phyloP scores from a whole-genome alignment of 1,140 invertebrate species.

The Aphis gossypii region DNA sequence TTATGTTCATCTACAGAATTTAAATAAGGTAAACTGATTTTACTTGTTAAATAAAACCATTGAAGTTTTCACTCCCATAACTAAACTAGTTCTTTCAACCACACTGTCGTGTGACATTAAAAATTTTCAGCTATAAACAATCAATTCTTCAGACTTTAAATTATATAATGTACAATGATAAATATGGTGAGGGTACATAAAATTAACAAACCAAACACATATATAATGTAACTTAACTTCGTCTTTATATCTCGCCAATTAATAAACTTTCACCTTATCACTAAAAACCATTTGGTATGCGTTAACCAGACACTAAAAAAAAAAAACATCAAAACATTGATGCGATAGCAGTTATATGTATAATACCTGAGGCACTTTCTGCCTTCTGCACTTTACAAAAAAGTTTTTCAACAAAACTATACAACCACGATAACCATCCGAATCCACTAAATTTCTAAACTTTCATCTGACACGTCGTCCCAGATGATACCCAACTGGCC shows the following conservation, averaged over 20 bases:
- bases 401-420: slow-evolving; percentile 17
- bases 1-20: background rate
- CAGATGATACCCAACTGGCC: background rate
- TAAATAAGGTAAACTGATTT: background rate
- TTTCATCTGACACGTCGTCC: background rate
- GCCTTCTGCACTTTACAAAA: slow-evolving; percentile 13
- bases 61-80: background rate
- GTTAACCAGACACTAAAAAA: background rate
- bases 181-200: background rate
- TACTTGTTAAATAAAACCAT: background rate
- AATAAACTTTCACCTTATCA: background rate
- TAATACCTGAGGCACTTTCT: background rate
- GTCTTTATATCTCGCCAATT: background rate
- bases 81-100: background rate
- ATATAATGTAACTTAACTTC: background rate
- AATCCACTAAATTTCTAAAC: slow-evolving; percentile 17
- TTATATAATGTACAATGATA: background rate
- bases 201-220: background rate
- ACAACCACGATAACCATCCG: background rate
- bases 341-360: background rate
- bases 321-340: background rate
- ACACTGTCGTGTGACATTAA: background rate
- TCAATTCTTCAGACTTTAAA: background rate
- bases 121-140: background rate
- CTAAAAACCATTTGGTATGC: background rate